These are phyloP conservation scores for western clawed frog (Xenopus tropicalis) DNA, from an alignment of 2,113 vertebrate species.

Conservation along the genomic window DNA sequence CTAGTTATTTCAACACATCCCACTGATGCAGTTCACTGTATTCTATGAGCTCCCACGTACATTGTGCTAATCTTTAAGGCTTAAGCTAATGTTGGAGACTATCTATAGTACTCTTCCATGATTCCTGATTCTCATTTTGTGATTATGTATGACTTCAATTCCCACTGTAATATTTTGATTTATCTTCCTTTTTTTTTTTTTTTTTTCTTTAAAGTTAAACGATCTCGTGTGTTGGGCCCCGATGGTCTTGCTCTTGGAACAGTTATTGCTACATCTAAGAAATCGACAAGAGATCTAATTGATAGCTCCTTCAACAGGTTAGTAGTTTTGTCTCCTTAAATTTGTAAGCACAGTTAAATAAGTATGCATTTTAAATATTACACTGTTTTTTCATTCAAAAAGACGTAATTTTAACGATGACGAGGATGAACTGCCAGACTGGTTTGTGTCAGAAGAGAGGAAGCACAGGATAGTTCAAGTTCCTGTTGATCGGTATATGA, in stretches of 20 bases:
- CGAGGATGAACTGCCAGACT: constrained; percentile 79
- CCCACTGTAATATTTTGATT: no score
- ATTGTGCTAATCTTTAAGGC: no score
- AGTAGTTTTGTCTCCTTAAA: neutral
- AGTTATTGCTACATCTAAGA: constrained; percentile 81
- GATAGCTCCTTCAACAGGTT: constrained; percentile 89
- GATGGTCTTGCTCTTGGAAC: constrained; percentile 87
- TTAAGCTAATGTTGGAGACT: no score
- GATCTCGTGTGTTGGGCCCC: constrained; percentile 73
- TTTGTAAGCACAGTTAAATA: no score
- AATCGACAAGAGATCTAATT: constrained; percentile 78
- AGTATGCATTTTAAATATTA: neutral
- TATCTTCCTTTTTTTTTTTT: neutral
- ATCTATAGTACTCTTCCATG: no score
- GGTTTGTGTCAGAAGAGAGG: constrained; percentile 85
- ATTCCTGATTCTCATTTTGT: no score
- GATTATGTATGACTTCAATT: no score
- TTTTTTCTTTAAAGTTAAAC: constrained; percentile 68
- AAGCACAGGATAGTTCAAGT: constrained; percentile 78
- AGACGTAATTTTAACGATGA: constrained; percentile 84
- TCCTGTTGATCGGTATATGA: constrained; percentile 78
- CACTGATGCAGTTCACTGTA: no score
- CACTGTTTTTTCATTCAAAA: neutral
- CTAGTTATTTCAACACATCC: no score
- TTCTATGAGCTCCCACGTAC: no score